phyloP scores from a whole-genome alignment of 53 echinoderm and acorn worm genomes.

The Crossaster papposus region DNA sequence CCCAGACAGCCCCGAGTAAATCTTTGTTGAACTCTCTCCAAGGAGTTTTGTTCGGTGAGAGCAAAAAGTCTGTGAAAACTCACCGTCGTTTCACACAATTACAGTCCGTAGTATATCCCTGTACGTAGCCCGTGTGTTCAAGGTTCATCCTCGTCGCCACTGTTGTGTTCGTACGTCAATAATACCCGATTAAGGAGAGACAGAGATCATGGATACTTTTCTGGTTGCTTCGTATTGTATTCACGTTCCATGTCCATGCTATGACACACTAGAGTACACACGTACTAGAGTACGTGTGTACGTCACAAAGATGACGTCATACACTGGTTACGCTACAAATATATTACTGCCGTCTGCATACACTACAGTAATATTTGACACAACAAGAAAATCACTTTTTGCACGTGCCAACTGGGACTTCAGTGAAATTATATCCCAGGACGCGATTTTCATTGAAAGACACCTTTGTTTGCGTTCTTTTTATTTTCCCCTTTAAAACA shows the following conservation, averaged over 20 bases:
- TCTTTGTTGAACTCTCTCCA: too few relatives aligned
- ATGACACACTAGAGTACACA: neutral
- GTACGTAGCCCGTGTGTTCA: constrained; percentile 1
- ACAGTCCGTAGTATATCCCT: neutral
- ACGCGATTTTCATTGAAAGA: too few relatives aligned
- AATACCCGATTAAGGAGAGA: neutral
- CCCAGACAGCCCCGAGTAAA: too few relatives aligned
- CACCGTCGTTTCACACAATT: constrained; percentile 9
- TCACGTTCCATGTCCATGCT: neutral
- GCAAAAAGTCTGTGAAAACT: constrained; percentile 24
- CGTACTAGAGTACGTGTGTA: neutral
- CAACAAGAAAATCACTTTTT: too few relatives aligned
- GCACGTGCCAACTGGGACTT: too few relatives aligned
- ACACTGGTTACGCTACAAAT: neutral
- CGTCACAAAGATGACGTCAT: neutral
- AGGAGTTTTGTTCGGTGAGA: too few relatives aligned
- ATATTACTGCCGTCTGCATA: constrained; percentile 10
- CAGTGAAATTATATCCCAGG: too few relatives aligned
- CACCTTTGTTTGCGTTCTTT: too few relatives aligned
- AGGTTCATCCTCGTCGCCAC: constrained; percentile 45
- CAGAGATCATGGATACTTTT: neutral
- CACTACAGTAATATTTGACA: too few relatives aligned
- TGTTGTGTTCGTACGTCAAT: constrained; percentile 31
- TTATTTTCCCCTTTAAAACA: too few relatives aligned
- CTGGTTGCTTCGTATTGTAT: constrained; percentile 5